phyloP scores from a whole-genome alignment of 2,113 vertebrate species.

The Gymnarchus niloticus region DNA sequence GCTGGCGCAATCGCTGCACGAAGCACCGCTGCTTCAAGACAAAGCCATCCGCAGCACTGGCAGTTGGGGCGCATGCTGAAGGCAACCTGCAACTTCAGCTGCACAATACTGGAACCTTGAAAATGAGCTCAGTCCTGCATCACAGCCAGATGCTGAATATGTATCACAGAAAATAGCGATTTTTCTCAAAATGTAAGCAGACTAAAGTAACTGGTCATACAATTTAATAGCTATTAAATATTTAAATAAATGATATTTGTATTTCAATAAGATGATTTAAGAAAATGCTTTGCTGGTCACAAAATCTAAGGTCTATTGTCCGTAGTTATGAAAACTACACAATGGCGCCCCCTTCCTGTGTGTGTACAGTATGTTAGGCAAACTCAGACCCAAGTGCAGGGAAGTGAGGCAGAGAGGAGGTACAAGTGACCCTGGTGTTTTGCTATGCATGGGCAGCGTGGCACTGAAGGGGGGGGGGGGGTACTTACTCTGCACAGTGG shows the following conservation, averaged over 20 bases:
- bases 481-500: slow-evolving; percentile 77
- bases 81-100: background rate
- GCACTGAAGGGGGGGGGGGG: background rate
- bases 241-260: too few relatives aligned
- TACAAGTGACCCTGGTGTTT: background rate
- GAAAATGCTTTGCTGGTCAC: background rate
- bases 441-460: background rate
- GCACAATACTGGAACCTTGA: background rate
- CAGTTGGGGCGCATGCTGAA: background rate
- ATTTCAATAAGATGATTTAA: too few relatives aligned
- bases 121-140: background rate
- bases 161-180: background rate
- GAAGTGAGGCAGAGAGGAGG: background rate
- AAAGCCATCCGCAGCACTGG: background rate
- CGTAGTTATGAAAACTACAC: background rate
- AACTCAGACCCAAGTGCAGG: background rate
- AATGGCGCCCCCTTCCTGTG: slow-evolving; percentile 3
- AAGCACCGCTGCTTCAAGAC: too few relatives aligned
- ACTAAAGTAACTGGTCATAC: too few relatives aligned
- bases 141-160: background rate
- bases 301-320: too few relatives aligned
- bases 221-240: too few relatives aligned
- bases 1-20: too few relatives aligned
- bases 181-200: background rate
- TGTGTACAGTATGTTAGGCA: background rate